These are phyloP conservation scores for Sebastiscus tertius DNA, from an alignment of 2,797 vertebrate genomes.

Conservation along the genomic window DNA sequence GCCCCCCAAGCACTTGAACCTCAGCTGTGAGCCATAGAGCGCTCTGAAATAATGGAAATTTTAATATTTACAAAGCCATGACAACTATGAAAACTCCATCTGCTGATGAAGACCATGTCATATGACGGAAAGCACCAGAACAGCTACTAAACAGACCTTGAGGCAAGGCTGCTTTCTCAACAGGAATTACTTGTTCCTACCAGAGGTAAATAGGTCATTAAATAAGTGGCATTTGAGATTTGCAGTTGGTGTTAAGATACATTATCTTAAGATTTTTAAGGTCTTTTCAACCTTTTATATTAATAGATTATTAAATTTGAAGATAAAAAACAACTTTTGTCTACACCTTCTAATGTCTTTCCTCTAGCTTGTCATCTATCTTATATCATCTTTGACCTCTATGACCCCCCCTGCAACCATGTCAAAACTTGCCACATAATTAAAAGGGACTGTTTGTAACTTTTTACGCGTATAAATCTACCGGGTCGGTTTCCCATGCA, in stretches of 20 bases:
- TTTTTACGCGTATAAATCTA: too few relatives aligned
- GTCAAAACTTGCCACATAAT: too few relatives aligned
- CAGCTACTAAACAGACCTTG: not conserved
- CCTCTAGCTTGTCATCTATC: not conserved
- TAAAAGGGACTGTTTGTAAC: too few relatives aligned
- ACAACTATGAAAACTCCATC: not conserved
- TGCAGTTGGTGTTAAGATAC: not conserved
- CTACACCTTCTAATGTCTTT: not conserved
- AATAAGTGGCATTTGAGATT: fast-evolving
- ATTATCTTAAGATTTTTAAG: fast-evolving
- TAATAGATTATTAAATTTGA: too few relatives aligned
- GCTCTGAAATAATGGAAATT: not conserved
- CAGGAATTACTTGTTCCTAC: too few relatives aligned
- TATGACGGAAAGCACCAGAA: not conserved
- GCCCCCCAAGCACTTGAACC: not conserved
- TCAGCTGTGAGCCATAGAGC: not conserved
- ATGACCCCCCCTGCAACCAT: too few relatives aligned
- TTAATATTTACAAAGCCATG: not conserved
- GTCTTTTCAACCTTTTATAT: not conserved
- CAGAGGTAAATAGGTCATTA: too few relatives aligned
- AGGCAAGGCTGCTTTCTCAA: not conserved
- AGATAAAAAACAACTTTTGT: too few relatives aligned
- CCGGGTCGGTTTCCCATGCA: too few relatives aligned
- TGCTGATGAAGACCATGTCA: not conserved
- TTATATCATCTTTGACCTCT: too few relatives aligned